A percentile compares a stretch with the other conserved stretches of the same genome.
These are phyloP conservation scores for Apodemus agrarius DNA, from an alignment of 2,797 vertebrate species.

Conservation along the genomic window DNA sequence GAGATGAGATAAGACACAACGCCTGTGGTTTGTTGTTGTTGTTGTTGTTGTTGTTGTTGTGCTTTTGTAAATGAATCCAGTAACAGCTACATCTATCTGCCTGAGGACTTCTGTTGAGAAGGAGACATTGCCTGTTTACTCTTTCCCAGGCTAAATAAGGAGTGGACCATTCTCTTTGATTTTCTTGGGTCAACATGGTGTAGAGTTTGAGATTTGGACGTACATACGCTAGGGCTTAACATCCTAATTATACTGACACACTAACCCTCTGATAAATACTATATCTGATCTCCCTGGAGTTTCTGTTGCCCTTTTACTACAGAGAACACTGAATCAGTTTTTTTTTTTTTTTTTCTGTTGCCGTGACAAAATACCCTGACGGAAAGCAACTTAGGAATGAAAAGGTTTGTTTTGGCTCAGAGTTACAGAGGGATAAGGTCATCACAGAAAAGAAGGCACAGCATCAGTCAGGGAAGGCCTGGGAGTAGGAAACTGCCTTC, in stretches of 20 bases:
- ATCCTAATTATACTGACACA: background rate
- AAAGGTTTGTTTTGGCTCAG: background rate
- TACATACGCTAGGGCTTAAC: background rate
- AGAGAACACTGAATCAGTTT: background rate
- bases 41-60: no score
- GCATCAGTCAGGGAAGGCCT: background rate
- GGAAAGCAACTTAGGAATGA: background rate
- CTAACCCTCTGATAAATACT: background rate
- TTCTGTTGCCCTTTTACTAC: background rate
- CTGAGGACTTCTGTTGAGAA: slow-evolving; percentile 54
- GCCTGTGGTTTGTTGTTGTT: slow-evolving; percentile 74
- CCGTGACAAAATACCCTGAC: background rate
- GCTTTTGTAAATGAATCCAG: background rate
- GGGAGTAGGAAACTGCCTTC: background rate
- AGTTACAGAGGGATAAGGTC: background rate
- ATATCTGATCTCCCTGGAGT: background rate
- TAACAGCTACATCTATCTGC: slow-evolving; percentile 66
- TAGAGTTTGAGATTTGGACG: background rate
- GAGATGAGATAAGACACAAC: slow-evolving; percentile 63
- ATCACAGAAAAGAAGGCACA: no score
- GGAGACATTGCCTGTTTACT: slow-evolving; percentile 9
- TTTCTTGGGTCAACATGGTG: background rate
- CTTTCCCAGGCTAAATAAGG: background rate
- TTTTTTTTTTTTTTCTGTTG: background rate
- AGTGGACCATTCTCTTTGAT: background rate